A percentile compares a stretch with the other conserved stretches of the same genome.
These are phyloP conservation scores for Campoletis raptor DNA, from an alignment of 2,888 invertebrate species.

Conservation along the genomic window DNA sequence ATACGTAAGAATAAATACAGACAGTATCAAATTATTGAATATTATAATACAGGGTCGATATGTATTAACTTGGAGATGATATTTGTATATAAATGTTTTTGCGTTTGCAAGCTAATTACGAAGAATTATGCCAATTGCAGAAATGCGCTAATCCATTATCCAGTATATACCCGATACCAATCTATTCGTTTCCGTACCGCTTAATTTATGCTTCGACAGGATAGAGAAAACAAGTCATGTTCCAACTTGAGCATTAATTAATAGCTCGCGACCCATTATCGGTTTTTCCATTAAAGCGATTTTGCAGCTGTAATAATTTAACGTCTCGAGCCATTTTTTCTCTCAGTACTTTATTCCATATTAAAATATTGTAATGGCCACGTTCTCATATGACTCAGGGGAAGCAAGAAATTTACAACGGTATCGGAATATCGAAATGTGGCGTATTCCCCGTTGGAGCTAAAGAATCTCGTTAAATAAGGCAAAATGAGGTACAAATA, in stretches of 20 bases:
- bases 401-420: conserved; percentile 5
- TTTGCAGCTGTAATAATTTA: conserved; percentile 24
- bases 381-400: neutral
- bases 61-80: neutral
- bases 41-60: too few relatives aligned
- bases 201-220: conserved; percentile 24
- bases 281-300: conserved; percentile 43
- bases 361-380: neutral
- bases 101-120: neutral
- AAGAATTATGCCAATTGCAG: conserved; percentile 40
- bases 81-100: neutral
- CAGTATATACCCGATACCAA: neutral
- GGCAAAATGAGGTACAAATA: neutral
- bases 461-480: conserved; percentile 9
- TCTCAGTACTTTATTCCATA: neutral
- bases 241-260: conserved; percentile 21
- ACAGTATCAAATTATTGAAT: too few relatives aligned
- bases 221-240: neutral
- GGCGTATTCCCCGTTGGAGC: neutral
- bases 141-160: conserved; percentile 26
- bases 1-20: too few relatives aligned
- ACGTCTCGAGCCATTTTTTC: conserved; percentile 11
- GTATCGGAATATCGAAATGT: conserved; percentile 23
- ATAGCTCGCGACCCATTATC: conserved; percentile 38
- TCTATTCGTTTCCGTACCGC: conserved; percentile 5